Percentiles rank a stretch among this genome's conserved stretches.
Evolutionary conservation across 2,888 invertebrate genomes (phyloP).

Genomic region (Leucophenga maculata): DNA sequence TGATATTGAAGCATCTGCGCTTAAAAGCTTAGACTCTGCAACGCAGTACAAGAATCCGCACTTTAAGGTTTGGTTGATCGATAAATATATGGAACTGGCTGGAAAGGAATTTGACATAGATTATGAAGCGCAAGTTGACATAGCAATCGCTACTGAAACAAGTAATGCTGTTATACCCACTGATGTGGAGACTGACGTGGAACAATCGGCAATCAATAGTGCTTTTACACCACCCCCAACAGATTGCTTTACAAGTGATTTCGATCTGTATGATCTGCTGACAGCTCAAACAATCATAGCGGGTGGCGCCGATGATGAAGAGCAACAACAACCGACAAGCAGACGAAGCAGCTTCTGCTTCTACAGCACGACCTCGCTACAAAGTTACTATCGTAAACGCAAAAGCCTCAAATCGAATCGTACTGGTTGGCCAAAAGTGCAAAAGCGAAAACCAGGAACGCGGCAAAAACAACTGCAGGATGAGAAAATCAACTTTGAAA

Average conservation of each 20-base stretch:
- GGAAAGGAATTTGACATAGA: slow-evolving; percentile 52
- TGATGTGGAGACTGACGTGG: not conserved
- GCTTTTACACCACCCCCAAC: slow-evolving; percentile 62
- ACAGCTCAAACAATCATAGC: slow-evolving; percentile 25
- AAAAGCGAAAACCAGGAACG: slow-evolving; percentile 51
- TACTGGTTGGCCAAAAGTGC: slow-evolving; percentile 85
- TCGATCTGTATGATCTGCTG: slow-evolving; percentile 67
- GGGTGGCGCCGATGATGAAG: slow-evolving; percentile 46
- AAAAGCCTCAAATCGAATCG: slow-evolving; percentile 78
- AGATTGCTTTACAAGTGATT: slow-evolving; percentile 67
- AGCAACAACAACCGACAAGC: slow-evolving; percentile 25
- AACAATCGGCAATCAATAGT: not conserved
- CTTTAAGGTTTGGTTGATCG: slow-evolving; percentile 65
- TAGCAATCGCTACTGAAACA: not conserved
- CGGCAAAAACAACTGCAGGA: slow-evolving; percentile 51
- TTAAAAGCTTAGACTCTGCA: slow-evolving; percentile 58
- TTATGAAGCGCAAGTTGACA: slow-evolving; percentile 37
- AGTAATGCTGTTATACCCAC: not conserved
- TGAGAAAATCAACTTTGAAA: slow-evolving; percentile 55
- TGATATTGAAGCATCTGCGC: slow-evolving; percentile 59
- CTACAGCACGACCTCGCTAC: slow-evolving; percentile 50
- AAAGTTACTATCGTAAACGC: slow-evolving; percentile 64
- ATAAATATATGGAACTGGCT: slow-evolving; percentile 63
- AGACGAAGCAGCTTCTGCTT: slow-evolving; percentile 50
- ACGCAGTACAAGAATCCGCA: slow-evolving; percentile 57